Percentiles rank a stretch among this genome's conserved stretches.
These are phyloP conservation scores for Lasaia peninsularis DNA, from an alignment of 1,140 invertebrate species.

Conservation along the genomic window DNA sequence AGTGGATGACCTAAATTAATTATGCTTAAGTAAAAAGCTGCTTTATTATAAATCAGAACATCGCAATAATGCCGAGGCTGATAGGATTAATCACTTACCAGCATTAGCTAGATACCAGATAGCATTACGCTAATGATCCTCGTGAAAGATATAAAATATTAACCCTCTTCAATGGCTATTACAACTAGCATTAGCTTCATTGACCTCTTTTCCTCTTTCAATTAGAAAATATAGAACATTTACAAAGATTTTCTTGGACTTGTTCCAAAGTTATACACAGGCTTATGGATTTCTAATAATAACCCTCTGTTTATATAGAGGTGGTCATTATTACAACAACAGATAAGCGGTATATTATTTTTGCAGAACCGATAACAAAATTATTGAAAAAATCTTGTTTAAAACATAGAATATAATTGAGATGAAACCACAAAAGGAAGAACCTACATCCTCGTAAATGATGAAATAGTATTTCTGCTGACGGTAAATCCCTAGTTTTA, in stretches of 20 bases:
- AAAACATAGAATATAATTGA: neutral
- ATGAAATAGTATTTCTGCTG: slow-evolving; percentile 3
- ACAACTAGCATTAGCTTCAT: slow-evolving; percentile 21
- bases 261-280: too few species aligned
- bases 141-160: slow-evolving; percentile 34
- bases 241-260: neutral
- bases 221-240: neutral
- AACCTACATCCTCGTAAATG: neutral
- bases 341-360: too few species aligned
- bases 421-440: neutral
- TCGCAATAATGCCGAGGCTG: neutral
- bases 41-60: neutral
- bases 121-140: slow-evolving; percentile 34
- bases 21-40: too few species aligned
- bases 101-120: slow-evolving; percentile 22
- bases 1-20: too few species aligned
- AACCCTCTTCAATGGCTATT: slow-evolving; percentile 22
- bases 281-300: too few species aligned
- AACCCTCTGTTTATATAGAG: too few species aligned
- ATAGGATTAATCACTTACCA: slow-evolving; percentile 18
- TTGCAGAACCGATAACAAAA: too few species aligned
- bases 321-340: too few species aligned
- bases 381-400: neutral
- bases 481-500: neutral
- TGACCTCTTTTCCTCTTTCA: slow-evolving; percentile 11